Conservation (phyloP, 2,113 vertebrate genomes). For the Neogobius melanostomus region DNA sequence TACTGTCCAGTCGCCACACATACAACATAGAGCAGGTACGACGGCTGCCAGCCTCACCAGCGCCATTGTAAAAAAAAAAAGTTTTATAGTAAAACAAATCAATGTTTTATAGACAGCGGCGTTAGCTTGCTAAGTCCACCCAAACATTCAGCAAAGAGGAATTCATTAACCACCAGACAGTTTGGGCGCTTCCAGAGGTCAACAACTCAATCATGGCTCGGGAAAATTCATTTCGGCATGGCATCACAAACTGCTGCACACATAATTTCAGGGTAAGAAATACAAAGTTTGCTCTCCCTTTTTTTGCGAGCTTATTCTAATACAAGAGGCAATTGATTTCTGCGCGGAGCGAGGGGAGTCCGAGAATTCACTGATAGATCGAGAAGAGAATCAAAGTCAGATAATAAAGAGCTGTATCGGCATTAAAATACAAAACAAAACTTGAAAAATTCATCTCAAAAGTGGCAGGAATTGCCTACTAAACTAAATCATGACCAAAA, state of each 20-base stretch:
- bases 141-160: constrained; percentile 20
- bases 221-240: constrained; percentile 16
- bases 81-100: constrained; percentile 32
- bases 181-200: constrained; percentile 43
- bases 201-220: constrained; percentile 22
- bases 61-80: too few relatives aligned
- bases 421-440: too few relatives aligned
- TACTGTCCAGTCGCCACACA: too few relatives aligned
- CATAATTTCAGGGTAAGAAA: constrained; percentile 5
- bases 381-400: not conserved
- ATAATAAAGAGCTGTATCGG: not conserved
- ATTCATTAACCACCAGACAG: constrained; percentile 42
- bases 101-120: constrained; percentile 23
- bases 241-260: constrained; percentile 14
- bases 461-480: too few relatives aligned
- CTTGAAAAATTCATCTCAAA: too few relatives aligned
- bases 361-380: not conserved
- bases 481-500: too few relatives aligned
- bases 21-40: too few relatives aligned
- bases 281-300: not conserved
- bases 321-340: not conserved
- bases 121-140: constrained; percentile 7
- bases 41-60: too few relatives aligned
- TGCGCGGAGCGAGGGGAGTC: not conserved
- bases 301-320: not conserved